Base-by-base conservation (phyloP, 2,888 invertebrate species). In the Lucinisca nassula region DNA sequence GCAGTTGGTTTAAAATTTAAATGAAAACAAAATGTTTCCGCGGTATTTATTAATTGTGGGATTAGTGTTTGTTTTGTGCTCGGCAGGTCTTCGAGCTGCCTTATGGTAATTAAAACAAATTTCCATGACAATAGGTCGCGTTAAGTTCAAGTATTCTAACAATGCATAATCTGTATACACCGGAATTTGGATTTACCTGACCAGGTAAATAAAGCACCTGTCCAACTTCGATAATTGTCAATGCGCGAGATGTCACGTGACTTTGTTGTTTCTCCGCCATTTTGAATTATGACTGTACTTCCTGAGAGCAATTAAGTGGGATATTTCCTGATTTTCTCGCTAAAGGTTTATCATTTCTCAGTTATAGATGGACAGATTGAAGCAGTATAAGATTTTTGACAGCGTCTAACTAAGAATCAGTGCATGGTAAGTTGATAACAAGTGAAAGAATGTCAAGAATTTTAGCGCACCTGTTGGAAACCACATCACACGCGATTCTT, bases 251-350 rank as follows among this genome's bases (percentile, higher is more conserved):
- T 45, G 78, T 89, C 90, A 90, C 90, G 90, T 90, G 90, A 90
- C 85, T 76, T 90, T 90, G 90, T 90, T 90, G 87, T 90, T 85
- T 82, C 82, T 90, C 87, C 91, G 93, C 93, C 93, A 93, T 93
- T 86, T 93, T 94, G 92, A 89, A 87, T 67, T 88, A 84, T 87
- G 89, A 85, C 74, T 82, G 79, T 88, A 92, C 91, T 92, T 92
- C 92, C 92, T 90, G 92, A 87, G 91, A 79, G 17, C 67, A 67
- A 67, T 67, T 67, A 67, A 61, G 17, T 67, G 17, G 67, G 67
- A 67, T 67, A 67, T 67, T 67, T 67, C 35, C 67, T 27, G 12
- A 35, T 35, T 67, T 30, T 32, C 32, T 35, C 24, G 24, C 21
- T 67, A 67, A 32, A 12, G 1, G 1, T 32, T 6, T 8, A 21